Evolutionary conservation across 1,140 invertebrate genomes (phyloP).

Genomic region (Microplitis mediator): DNA sequence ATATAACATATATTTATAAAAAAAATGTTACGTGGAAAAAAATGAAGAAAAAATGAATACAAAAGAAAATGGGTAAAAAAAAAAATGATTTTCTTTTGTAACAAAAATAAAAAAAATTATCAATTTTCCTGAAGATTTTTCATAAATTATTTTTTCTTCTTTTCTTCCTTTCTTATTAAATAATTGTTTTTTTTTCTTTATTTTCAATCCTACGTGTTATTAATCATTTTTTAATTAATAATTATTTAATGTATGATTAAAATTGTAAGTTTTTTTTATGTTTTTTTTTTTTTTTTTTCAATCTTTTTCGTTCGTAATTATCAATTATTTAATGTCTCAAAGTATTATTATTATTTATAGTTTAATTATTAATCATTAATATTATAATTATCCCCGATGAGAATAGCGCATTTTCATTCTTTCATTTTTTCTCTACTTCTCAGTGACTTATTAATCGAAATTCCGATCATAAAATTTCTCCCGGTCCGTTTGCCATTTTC

Average conservation of each 20-base stretch:
- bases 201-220: not conserved
- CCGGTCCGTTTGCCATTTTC: slow-evolving; percentile 34
- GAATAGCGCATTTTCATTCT: slow-evolving; percentile 17
- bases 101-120: no score
- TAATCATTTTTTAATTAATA: no score
- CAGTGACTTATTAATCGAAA: slow-evolving; percentile 37
- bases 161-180: no score
- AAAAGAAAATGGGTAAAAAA: no score
- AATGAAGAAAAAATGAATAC: no score
- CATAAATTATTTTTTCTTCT: no score
- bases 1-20: no score
- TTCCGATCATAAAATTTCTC: slow-evolving; percentile 38
- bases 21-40: no score
- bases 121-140: no score
- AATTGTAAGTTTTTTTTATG: not conserved
- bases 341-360: slow-evolving; percentile 1
- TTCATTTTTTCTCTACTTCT: slow-evolving; percentile 9
- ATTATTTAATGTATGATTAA: not conserved
- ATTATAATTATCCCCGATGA: not conserved
- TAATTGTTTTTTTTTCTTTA: not conserved
- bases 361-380: not conserved
- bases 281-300: slow-evolving; percentile 4
- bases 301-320: slow-evolving; percentile 20
- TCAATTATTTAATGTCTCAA: slow-evolving; percentile 24
- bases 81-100: no score